Evolutionary conservation across 1,140 invertebrate species (phyloP).

Genomic region (Reticulitermes speratus): DNA sequence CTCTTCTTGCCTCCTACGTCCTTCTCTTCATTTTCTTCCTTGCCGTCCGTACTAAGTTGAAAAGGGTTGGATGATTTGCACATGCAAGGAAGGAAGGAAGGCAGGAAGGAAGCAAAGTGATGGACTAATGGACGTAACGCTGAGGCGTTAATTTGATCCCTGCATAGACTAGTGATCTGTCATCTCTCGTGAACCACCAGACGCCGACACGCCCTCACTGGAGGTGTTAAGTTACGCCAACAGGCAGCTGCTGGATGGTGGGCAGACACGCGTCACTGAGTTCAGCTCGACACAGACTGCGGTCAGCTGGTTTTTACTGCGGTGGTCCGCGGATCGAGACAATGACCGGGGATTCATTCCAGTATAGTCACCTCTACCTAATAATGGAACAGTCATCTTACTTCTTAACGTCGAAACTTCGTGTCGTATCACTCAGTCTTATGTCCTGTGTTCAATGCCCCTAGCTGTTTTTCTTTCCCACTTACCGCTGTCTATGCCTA

Average conservation of each 20-base stretch:
- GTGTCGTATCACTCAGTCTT: too few species aligned
- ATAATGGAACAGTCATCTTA: too few species aligned
- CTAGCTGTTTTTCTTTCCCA: too few species aligned
- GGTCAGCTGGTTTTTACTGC: not conserved
- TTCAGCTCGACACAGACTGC: not conserved
- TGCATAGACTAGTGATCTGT: conserved; percentile 1
- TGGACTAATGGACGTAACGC: not conserved
- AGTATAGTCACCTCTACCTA: too few species aligned
- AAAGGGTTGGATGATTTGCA: not conserved
- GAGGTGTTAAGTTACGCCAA: not conserved
- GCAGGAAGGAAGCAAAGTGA: not conserved
- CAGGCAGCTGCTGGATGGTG: not conserved
- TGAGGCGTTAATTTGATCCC: not conserved
- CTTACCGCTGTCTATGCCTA: too few species aligned
- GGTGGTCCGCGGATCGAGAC: not conserved
- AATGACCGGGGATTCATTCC: not conserved
- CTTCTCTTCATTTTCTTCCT: not conserved
- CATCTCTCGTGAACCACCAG: conserved; percentile 8
- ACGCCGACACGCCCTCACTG: not conserved
- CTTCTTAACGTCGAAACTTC: too few species aligned
- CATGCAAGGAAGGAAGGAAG: not conserved
- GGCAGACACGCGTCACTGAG: not conserved
- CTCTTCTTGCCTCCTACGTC: too few species aligned
- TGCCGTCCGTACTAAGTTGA: too few species aligned
- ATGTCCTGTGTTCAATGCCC: too few species aligned